Evolutionary conservation across 2,888 invertebrate genomes (phyloP).

Genomic region (Rhaphigaster nebulosa): DNA sequence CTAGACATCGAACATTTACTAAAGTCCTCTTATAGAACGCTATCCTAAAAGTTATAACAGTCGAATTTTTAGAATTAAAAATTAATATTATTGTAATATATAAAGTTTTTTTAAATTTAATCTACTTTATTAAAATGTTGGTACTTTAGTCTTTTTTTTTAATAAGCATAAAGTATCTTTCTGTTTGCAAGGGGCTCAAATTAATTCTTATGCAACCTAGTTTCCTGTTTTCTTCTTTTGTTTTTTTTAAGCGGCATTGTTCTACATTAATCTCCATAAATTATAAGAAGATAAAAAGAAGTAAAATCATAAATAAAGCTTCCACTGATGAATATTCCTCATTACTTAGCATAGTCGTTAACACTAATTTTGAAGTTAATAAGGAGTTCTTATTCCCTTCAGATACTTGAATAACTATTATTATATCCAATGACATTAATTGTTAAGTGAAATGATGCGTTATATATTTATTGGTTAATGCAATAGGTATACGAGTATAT

Average conservation of each 20-base stretch:
- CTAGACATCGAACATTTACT: too few relatives aligned
- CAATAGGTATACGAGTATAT: too few relatives aligned
- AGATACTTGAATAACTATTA: background rate
- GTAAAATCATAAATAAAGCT: background rate
- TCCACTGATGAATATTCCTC: constrained; percentile 1
- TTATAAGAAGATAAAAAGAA: constrained; percentile 12
- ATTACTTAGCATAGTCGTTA: background rate
- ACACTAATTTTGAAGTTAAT: background rate
- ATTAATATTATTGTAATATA: too few relatives aligned
- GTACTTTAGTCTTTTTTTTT: too few relatives aligned
- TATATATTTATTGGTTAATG: too few relatives aligned
- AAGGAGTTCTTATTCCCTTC: background rate
- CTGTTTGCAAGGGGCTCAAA: background rate
- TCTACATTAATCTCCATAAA: constrained; percentile 25
- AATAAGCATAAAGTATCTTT: background rate
- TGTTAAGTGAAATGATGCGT: too few relatives aligned
- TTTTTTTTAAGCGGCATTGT: background rate
- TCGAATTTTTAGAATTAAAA: too few relatives aligned
- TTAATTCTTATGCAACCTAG: background rate
- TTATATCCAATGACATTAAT: background rate
- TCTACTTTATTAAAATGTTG: too few relatives aligned
- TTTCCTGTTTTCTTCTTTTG: background rate
- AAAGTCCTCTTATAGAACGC: too few relatives aligned
- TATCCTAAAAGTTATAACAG: too few relatives aligned
- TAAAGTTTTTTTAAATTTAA: too few relatives aligned